Evolutionary conservation across 2,888 invertebrate genomes (phyloP).

Genomic region (Malthinus seriepunctatus): DNA sequence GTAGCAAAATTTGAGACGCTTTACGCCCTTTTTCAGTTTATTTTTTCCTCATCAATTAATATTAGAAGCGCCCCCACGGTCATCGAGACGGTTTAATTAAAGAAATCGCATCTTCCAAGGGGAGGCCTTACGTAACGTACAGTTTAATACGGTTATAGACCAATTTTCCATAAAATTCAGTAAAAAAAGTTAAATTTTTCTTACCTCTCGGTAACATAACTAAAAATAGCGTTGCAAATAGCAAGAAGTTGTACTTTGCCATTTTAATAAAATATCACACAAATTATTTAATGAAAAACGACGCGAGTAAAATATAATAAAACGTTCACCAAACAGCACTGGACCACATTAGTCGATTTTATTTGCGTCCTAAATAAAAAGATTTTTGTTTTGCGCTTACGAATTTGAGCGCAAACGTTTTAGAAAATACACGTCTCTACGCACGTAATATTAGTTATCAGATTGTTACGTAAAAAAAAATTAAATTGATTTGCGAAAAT

Average conservation of each 20-base stretch:
- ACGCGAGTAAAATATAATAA: not conserved
- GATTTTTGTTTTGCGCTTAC: slow-evolving; percentile 1
- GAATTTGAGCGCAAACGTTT: not conserved
- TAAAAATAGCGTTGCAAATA: not conserved
- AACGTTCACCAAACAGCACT: not conserved
- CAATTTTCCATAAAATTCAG: too few species aligned
- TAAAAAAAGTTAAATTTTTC: not conserved
- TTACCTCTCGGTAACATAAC: not conserved
- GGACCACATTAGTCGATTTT: slow-evolving; percentile 1
- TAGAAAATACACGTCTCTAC: not conserved
- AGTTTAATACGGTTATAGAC: too few species aligned
- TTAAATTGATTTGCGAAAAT: not conserved
- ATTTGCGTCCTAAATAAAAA: slow-evolving; percentile 3
- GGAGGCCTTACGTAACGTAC: too few species aligned
- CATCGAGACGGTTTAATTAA: too few species aligned
- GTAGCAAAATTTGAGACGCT: too few species aligned
- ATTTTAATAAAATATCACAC: not conserved
- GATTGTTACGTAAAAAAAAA: not conserved
- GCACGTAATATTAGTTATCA: not conserved
- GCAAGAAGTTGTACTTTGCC: not conserved
- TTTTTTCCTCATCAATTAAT: too few species aligned
- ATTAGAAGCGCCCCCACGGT: too few species aligned
- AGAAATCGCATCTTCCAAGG: too few species aligned
- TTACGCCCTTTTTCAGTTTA: too few species aligned
- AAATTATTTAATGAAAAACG: not conserved